These are phyloP conservation scores for Dinoponera quadriceps DNA, from an alignment of 1,140 invertebrate genomes.

Conservation along the genomic window DNA sequence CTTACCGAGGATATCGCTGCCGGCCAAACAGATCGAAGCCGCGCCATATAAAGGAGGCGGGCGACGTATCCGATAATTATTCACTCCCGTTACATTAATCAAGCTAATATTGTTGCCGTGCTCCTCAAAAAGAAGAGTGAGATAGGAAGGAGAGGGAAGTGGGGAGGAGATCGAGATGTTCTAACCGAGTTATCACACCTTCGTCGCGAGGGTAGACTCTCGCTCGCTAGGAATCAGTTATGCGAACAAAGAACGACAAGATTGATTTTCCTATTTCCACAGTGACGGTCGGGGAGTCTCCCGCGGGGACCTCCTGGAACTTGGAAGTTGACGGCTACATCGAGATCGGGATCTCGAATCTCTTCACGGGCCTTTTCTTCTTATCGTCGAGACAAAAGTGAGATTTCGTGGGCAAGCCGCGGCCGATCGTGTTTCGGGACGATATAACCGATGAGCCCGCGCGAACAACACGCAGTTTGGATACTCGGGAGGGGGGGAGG, in stretches of 20 bases:
- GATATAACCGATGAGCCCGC: constrained; percentile 36
- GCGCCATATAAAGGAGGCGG: too few species aligned
- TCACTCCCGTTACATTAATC: too few species aligned
- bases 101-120: too few species aligned
- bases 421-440: constrained; percentile 17
- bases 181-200: constrained; percentile 30
- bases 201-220: constrained; percentile 41
- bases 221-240: constrained; percentile 15
- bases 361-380: constrained; percentile 36
- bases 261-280: constrained; percentile 51
- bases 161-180: neutral
- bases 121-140: neutral
- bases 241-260: constrained; percentile 42
- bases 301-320: constrained; percentile 37
- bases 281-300: constrained; percentile 21
- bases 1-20: too few species aligned
- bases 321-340: constrained; percentile 14
- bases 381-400: constrained; percentile 39
- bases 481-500: neutral
- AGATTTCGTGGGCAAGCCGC: constrained; percentile 7
- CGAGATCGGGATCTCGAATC: constrained; percentile 37
- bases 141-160: neutral
- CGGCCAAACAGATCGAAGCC: too few species aligned
- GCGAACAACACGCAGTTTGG: neutral
- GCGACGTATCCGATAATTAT: too few species aligned